Base-by-base conservation (phyloP, 2,888 invertebrate genomes). In the Cheilosia impressa region DNA sequence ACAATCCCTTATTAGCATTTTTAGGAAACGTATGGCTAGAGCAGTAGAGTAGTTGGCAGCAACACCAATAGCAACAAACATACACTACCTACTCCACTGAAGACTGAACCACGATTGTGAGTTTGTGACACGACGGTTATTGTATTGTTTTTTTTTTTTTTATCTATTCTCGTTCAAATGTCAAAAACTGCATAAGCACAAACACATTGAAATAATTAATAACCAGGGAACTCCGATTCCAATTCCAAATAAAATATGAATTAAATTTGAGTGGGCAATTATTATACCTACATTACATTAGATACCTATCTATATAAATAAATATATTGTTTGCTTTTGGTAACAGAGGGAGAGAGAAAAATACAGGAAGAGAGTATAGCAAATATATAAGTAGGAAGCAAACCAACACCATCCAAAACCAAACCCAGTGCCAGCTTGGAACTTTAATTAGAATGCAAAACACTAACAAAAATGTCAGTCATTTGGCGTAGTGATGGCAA, bases 381-480 rank as follows among this genome's bases (percentile, higher is more conserved):
- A 13, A 38, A 45, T 13, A 22, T 22, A 31, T 19, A 68, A 60
- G 15, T 58, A 72, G 31, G 65, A 78, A 68, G 50, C 68, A 57
- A 50, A 57, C 31, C 22, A 68, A 63, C 53, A 45, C n/a, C 47
- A 58, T 62, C 45, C 4, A 27, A 7, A 5, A 1, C 60, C 6
- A 38, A 38, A 2, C 24, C 27, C 72, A 68, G 45, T 69, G 83
- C 83, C 83, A 83, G 58, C 57, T 76, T 84, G 80, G 80, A 84
- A 84, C 69, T 75, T 69, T 38, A 47, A 55, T 75, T 50, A 55
- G 65, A 80, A 84, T 80, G 84, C 69, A 80, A 80, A 84, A 52
- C 22, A 38, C 38, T 53, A 66, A 60, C 53, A 50, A 52, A 77
- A 82, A 82, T 68, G 82, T 72, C 72, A 77, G 27, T 76, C 38